These are phyloP conservation scores for Smittia aterrima DNA, from an alignment of 2,888 invertebrate genomes.

Conservation along the genomic window DNA sequence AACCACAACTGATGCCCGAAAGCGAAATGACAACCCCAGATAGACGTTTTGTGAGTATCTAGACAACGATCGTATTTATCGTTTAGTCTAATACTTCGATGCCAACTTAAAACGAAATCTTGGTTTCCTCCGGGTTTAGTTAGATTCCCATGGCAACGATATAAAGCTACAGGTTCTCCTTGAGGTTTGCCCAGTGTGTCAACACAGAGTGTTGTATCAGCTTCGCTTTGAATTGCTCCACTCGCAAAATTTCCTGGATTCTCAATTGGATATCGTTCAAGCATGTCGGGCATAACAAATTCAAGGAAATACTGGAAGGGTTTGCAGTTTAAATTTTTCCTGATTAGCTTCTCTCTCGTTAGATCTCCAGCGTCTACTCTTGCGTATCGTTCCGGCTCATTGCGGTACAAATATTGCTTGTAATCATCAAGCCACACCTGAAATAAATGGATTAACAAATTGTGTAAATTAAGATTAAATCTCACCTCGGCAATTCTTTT, in stretches of 20 bases:
- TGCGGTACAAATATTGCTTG: conserved; percentile 76
- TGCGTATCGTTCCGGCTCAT: conserved; percentile 70
- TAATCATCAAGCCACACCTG: conserved; percentile 69
- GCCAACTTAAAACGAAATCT: conserved; percentile 10
- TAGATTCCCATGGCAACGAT: not conserved
- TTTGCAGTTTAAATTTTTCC: conserved; percentile 69
- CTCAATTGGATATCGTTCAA: conserved; percentile 30
- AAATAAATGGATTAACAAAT: not conserved
- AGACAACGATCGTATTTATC: conserved; percentile 24
- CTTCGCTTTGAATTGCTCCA: conserved; percentile 33
- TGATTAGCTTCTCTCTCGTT: conserved; percentile 70
- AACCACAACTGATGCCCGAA: conserved; percentile 32
- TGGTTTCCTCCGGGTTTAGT: not conserved
- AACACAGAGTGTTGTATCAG: conserved; percentile 1
- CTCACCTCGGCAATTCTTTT: conserved; percentile 82
- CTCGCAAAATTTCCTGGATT: conserved; percentile 13
- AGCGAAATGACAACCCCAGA: conserved; percentile 3
- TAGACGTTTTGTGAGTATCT: not conserved
- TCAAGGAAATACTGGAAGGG: conserved; percentile 95
- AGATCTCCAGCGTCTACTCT: conserved; percentile 77
- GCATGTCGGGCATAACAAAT: conserved; percentile 79
- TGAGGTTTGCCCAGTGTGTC: not conserved
- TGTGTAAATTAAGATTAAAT: not conserved
- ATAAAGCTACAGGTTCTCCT: not conserved
- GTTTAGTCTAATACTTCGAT: not conserved